Percentiles rank a stretch among this genome's conserved stretches.
These are phyloP conservation scores for Melinaea marsaeus DNA, from an alignment of 2,888 invertebrate species.

Conservation along the genomic window DNA sequence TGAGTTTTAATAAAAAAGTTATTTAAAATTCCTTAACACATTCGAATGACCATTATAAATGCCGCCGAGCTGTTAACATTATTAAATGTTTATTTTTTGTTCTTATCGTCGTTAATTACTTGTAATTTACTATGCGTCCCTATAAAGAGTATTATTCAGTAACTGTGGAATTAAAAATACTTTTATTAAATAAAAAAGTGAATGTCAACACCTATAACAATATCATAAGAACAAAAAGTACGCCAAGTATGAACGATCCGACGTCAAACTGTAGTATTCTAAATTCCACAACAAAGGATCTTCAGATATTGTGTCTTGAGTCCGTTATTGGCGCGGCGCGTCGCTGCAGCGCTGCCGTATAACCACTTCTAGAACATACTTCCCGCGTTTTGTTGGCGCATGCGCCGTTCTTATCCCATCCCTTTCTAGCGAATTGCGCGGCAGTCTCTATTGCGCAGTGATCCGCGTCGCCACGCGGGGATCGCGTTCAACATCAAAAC, in stretches of 20 bases:
- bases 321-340: conserved; percentile 26
- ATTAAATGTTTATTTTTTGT: no score
- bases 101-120: no score
- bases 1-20: no score
- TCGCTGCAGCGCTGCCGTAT: conserved; percentile 26
- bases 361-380: conserved; percentile 63
- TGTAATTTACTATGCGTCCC: no score
- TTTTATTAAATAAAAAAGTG: background rate
- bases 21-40: no score
- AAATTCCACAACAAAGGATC: conserved; percentile 24
- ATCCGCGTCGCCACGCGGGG: conserved; percentile 50
- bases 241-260: background rate
- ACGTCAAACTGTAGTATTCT: conserved; percentile 10
- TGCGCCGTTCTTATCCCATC: conserved; percentile 55
- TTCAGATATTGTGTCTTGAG: conserved; percentile 23
- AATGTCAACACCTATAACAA: background rate
- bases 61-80: no score
- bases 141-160: no score
- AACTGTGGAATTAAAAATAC: no score
- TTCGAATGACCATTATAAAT: no score
- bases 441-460: conserved; percentile 63
- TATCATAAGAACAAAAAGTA: background rate
- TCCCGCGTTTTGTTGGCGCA: conserved; percentile 68
- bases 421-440: conserved; percentile 63
- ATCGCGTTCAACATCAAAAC: conserved; percentile 42